Percentiles rank a stretch among this genome's conserved stretches.
These are phyloP conservation scores for Meghimatium bilineatum DNA, from an alignment of 2,888 invertebrate genomes.

Conservation along the genomic window DNA sequence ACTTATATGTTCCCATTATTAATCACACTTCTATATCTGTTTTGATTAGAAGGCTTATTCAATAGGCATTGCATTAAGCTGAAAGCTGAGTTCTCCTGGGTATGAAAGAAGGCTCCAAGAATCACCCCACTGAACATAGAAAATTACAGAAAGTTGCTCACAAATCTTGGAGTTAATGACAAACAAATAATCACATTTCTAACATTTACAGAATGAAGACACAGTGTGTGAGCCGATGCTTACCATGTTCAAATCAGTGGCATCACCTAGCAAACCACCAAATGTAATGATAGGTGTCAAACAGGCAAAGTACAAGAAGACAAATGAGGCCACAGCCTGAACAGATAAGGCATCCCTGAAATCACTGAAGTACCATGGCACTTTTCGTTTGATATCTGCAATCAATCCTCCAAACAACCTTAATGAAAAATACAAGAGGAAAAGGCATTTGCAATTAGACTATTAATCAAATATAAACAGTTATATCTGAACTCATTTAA, in stretches of 20 bases:
- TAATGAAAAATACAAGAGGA: neutral
- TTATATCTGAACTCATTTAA: neutral
- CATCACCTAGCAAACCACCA: slow-evolving; percentile 75
- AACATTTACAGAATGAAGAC: neutral
- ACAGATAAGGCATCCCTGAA: slow-evolving; percentile 76
- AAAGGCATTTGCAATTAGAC: neutral
- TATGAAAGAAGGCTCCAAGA: no score
- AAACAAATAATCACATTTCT: no score
- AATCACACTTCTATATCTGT: no score
- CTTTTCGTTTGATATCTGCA: slow-evolving; percentile 72
- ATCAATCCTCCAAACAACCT: slow-evolving; percentile 76
- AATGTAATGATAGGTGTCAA: slow-evolving; percentile 77
- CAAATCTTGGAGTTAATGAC: no score
- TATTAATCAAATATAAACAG: neutral
- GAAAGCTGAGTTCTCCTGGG: no score
- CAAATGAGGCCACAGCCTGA: slow-evolving; percentile 75
- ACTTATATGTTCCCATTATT: no score
- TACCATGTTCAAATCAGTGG: slow-evolving; percentile 75
- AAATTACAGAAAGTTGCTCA: no score
- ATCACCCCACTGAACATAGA: no score
- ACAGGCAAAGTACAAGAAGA: slow-evolving; percentile 77
- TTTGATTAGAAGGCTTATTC: no score
- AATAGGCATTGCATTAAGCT: no score
- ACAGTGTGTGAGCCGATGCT: slow-evolving; percentile 24
- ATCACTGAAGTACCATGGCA: slow-evolving; percentile 74